Percentiles rank a stretch among this genome's conserved stretches.
phyloP scores from a whole-genome alignment of 2,797 vertebrate genomes.

The Rousettus madagascariensis region DNA sequence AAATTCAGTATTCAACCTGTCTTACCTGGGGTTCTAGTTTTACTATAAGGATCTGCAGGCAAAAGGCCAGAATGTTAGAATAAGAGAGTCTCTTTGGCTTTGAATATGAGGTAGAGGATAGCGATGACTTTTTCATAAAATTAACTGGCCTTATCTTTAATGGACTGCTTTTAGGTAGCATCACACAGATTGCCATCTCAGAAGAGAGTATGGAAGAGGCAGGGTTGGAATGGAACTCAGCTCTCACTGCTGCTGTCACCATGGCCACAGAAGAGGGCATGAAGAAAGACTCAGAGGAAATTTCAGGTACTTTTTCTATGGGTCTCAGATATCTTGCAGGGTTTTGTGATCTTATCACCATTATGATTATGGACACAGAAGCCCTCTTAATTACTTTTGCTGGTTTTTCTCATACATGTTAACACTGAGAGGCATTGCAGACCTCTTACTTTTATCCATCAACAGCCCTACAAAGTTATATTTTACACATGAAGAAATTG shows the following conservation, averaged over 20 bases:
- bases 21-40: slow-evolving; percentile 21
- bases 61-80: slow-evolving; percentile 20
- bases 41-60: neutral
- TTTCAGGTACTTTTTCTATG: slow-evolving; percentile 85
- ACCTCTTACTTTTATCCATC: slow-evolving; percentile 22
- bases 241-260: slow-evolving; percentile 85
- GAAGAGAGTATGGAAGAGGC: slow-evolving; percentile 90
- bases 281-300: slow-evolving; percentile 89
- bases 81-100: neutral
- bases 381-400: neutral
- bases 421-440: neutral
- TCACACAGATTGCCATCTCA: slow-evolving; percentile 85
- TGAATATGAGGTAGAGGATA: neutral
- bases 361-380: neutral
- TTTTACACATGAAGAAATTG: slow-evolving; percentile 15
- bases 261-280: slow-evolving; percentile 88
- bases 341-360: slow-evolving; percentile 1
- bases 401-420: neutral
- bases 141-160: slow-evolving; percentile 48
- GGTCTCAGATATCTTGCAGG: neutral
- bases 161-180: slow-evolving; percentile 84
- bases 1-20: neutral
- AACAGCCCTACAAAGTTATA: neutral
- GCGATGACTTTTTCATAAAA: neutral
- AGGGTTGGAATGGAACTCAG: slow-evolving; percentile 88